Evolutionary conservation across 2,888 invertebrate species (phyloP), one percentile per base, ranked within the genome.

Genomic region (Tinea trinotella): DNA sequence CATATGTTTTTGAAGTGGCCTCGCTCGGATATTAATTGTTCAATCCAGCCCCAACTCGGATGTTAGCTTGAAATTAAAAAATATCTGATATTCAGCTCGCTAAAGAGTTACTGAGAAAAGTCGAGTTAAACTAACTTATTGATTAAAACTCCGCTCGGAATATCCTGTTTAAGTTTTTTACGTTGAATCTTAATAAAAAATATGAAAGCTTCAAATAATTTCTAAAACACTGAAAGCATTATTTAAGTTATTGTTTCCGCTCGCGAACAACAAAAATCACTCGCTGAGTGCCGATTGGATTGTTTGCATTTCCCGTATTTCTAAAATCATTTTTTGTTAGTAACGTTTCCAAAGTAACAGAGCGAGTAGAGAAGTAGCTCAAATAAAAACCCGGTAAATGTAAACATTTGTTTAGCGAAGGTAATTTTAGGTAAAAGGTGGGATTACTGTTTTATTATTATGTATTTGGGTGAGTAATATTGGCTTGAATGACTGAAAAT

Each of bases 1-100:
- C 17, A 13, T 17, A 17, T 40, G 13, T 40, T 40, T 40, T 40
- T 40, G 15, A 40, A 40, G 40, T 40, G 40, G 40, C 13, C 13
- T 17, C 40, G 15, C 15, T 40, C 40, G 40, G 40, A 40, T 40
- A 40, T 40, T 40, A 40, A 40, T 40, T 40, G 40, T 40, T 40
- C 40, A 40, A 40, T 17, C 7, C 40, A 7, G 7, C 13, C 12
- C 30, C 9, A n/a, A 30, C 7, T 30, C 30, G 30, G 3, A 30
- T 30, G 3, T 30, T 1, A 10, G 30, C 7, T 30, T 30, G 2
- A 7, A 30, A 30, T 30, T 4, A 4, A 30, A 30, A 30, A 30
- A 30, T n/a, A 7, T 4, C 30, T 30, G 7, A 4, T n/a, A 30
- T 2, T 1, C 3, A 7, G 30, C n/a, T 30, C 7, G 2, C 4